Conservation (phyloP, 2,797 vertebrate genomes). For the Aplochiton taeniatus region DNA sequence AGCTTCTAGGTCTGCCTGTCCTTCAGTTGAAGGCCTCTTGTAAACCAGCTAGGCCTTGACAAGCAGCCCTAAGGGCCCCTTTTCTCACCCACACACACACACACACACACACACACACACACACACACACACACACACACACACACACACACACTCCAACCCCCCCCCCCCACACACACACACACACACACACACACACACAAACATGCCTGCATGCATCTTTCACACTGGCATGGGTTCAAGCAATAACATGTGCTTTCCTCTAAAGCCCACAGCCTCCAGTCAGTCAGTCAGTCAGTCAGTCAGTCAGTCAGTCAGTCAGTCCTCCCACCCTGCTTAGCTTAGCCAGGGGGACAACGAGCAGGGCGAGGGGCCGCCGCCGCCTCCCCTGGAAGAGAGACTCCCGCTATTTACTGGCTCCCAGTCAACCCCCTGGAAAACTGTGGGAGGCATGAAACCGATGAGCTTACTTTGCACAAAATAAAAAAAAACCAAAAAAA, state of each 20-base stretch:
- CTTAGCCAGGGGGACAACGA: too few species aligned
- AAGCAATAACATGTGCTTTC: constrained; percentile 65
- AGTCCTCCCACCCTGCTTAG: too few species aligned
- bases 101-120: constrained; percentile 36
- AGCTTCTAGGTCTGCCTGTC: constrained; percentile 45
- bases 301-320: too few species aligned
- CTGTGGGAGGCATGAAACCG: constrained; percentile 55
- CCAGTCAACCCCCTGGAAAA: constrained; percentile 29
- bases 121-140: constrained; percentile 22
- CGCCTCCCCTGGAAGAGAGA: neutral
- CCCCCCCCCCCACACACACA: constrained; percentile 25
- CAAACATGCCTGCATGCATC: constrained; percentile 18
- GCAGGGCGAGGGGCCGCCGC: too few species aligned
- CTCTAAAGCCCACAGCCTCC: constrained; percentile 41
- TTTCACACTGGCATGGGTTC: constrained; percentile 59
- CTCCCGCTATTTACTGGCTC: constrained; percentile 49
- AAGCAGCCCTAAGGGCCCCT: constrained; percentile 47
- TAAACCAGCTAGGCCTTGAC: constrained; percentile 51
- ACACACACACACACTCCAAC: constrained; percentile 5
- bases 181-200: constrained; percentile 7
- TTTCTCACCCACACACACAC: constrained; percentile 27
- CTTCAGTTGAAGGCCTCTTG: constrained; percentile 59
- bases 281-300: neutral
- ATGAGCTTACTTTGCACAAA: constrained; percentile 20
- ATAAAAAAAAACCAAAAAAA: constrained; percentile 1